These are phyloP conservation scores for Scortum barcoo DNA, from an alignment of 2,113 vertebrate species.

Conservation along the genomic window DNA sequence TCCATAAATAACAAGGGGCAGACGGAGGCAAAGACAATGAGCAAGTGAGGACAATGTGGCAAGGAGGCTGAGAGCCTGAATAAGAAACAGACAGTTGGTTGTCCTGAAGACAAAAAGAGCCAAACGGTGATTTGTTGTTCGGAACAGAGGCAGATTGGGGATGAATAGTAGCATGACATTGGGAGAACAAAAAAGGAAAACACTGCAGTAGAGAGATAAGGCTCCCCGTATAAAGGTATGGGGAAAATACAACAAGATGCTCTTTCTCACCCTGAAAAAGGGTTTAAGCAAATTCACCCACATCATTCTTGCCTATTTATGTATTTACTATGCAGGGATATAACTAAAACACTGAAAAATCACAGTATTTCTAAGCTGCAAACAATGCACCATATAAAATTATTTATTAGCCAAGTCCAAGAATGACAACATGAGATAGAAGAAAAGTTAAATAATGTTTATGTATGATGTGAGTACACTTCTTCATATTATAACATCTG, in stretches of 20 bases:
- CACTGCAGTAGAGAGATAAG: constrained; percentile 81
- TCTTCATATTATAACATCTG: neutral
- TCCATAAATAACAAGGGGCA: constrained; percentile 79
- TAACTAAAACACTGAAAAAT: constrained; percentile 24
- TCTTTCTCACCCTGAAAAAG: constrained; percentile 62
- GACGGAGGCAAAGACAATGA: constrained; percentile 76
- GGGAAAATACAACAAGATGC: constrained; percentile 64
- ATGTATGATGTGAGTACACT: neutral
- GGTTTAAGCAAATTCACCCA: constrained; percentile 58
- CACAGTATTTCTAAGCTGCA: constrained; percentile 3
- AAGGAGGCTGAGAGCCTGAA: constrained; percentile 74
- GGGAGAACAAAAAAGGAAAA: constrained; percentile 79
- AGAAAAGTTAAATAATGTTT: neutral
- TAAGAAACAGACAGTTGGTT: constrained; percentile 78
- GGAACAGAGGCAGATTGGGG: constrained; percentile 78
- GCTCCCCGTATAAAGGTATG: constrained; percentile 62
- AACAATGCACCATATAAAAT: neutral
- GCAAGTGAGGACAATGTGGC: constrained; percentile 74
- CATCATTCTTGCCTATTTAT: constrained; percentile 51
- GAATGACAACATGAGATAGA: neutral
- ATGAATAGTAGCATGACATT: constrained; percentile 83
- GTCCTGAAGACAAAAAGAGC: constrained; percentile 81
- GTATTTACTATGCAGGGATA: constrained; percentile 12
- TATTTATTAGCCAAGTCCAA: neutral
- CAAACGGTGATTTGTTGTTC: constrained; percentile 80